Conservation (phyloP, 2,888 invertebrate species). For the Papilio demoleus region DNA sequence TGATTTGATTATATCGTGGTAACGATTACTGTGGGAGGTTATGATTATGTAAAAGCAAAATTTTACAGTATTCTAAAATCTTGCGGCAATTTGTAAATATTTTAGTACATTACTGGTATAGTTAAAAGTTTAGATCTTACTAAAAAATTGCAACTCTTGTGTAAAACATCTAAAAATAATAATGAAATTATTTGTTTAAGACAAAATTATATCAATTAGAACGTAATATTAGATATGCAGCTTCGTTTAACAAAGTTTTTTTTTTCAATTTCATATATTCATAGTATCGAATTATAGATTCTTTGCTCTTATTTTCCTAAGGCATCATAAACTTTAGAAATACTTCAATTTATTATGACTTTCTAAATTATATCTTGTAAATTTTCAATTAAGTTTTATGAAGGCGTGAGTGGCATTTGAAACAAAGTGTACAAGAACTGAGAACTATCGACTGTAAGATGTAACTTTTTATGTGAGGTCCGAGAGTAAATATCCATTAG, state of each 20-base stretch:
- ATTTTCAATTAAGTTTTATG: conserved; percentile 37
- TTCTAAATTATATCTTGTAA: conserved; percentile 41
- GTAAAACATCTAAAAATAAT: too few species aligned
- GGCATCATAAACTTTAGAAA: conserved; percentile 8
- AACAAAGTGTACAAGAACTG: conserved; percentile 42
- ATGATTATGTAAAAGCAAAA: not conserved
- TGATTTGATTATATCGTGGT: not conserved
- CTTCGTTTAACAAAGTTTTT: not conserved
- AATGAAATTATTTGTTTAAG: too few species aligned
- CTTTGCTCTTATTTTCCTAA: not conserved
- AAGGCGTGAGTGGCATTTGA: conserved; percentile 29
- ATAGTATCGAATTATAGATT: not conserved
- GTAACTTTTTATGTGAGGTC: conserved; percentile 69
- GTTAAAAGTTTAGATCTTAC: too few species aligned
- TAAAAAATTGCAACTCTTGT: too few species aligned
- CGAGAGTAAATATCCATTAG: conserved; percentile 75
- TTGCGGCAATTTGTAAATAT: too few species aligned
- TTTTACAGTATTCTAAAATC: not conserved
- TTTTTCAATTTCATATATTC: not conserved
- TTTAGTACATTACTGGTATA: too few species aligned
- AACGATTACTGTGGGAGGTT: not conserved
- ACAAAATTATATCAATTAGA: too few species aligned
- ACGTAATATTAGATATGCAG: not conserved
- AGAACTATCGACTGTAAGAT: conserved; percentile 61
- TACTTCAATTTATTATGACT: conserved; percentile 22